phyloP scores from a whole-genome alignment of 2,888 invertebrate species.

The Scaeva pyrastri region DNA sequence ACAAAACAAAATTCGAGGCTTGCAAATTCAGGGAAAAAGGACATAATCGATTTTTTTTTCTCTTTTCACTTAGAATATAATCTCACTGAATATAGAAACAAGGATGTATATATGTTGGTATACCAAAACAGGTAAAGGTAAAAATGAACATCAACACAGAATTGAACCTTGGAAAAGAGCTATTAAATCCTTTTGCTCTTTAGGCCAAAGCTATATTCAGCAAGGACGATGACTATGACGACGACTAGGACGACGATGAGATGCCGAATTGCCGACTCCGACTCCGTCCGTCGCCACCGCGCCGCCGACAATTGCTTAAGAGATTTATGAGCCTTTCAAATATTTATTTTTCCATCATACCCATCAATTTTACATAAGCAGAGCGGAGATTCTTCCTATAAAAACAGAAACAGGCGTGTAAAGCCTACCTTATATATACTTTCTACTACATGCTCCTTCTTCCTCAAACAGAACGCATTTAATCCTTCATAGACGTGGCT shows the following conservation, averaged over 20 bases:
- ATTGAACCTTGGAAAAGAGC: conserved; percentile 37
- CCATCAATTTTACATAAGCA: conserved; percentile 66
- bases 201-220: not conserved
- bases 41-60: conserved; percentile 68
- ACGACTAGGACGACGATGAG: not conserved
- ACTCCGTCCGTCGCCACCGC: not conserved
- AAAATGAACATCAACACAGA: not conserved
- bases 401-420: not conserved
- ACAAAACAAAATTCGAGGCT: conserved; percentile 17
- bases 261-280: not conserved
- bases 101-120: not conserved
- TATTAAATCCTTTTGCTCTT: conserved; percentile 57
- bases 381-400: conserved; percentile 9
- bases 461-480: conserved; percentile 52
- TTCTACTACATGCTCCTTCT: not conserved
- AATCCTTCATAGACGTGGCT: conserved; percentile 26
- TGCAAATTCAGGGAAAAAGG: conserved; percentile 33
- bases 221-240: not conserved
- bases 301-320: conserved; percentile 42
- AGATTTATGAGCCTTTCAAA: conserved; percentile 75
- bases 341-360: conserved; percentile 73
- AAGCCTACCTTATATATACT: not conserved
- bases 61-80: conserved; percentile 30
- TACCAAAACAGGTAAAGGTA: too few species aligned
- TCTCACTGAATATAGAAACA: not conserved